Conservation (phyloP, 2,797 vertebrate genomes). For the Corythornis leucogaster region DNA sequence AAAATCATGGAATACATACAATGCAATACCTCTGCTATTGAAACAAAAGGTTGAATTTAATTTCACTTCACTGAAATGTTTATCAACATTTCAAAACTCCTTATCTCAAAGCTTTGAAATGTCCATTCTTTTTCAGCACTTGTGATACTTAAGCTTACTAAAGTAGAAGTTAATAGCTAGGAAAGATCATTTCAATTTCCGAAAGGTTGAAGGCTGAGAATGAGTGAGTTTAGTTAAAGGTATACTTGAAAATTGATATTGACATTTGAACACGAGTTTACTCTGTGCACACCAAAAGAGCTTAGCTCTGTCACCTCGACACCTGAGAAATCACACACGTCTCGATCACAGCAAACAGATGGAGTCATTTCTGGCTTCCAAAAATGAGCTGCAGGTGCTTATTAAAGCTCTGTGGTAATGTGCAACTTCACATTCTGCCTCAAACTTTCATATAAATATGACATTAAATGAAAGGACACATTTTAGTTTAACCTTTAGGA, state of each 20-base stretch:
- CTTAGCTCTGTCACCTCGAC: constrained; percentile 23
- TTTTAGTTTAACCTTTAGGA: constrained; percentile 65
- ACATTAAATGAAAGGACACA: constrained; percentile 65
- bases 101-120: neutral
- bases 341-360: constrained; percentile 41
- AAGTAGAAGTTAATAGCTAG: neutral
- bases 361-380: constrained; percentile 16
- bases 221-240: neutral
- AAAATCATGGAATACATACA: neutral
- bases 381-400: constrained; percentile 18
- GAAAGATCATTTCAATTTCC: constrained; percentile 36
- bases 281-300: neutral
- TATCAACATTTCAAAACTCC: neutral
- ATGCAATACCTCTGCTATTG: neutral
- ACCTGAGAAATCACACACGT: constrained; percentile 47
- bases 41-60: neutral
- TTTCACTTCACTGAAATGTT: neutral
- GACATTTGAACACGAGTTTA: constrained; percentile 9
- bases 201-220: neutral
- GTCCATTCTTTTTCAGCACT: neutral
- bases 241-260: constrained; percentile 15
- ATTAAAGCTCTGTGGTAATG: neutral
- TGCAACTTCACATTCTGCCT: neutral
- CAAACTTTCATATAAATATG: constrained; percentile 39
- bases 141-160: neutral